Base-by-base conservation (phyloP, 2,113 vertebrate genomes). In the Dermatemys mawii region DNA sequence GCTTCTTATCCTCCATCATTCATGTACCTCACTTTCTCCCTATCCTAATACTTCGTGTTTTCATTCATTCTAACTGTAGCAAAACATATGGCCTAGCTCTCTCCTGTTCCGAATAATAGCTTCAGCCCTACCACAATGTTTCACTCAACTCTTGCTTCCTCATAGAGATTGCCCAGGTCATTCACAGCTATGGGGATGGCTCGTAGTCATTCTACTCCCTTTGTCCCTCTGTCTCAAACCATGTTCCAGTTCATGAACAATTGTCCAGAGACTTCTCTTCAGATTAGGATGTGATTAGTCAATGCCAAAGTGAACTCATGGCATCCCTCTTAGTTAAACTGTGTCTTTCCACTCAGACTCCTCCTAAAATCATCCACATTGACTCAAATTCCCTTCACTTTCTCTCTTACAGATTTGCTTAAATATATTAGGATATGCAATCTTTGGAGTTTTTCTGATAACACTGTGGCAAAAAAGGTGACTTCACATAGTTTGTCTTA, bases 201-300 rank as follows among this genome's bases (percentile, higher is more conserved):
- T 51, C 19, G 51, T 19, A 53, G 51, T 53, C 14, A 19, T 60
- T 13, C 76, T 81, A 49, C 81, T n/a, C 82, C 26, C 49, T 73
- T 16, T 54, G 91, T 84, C 86, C 7, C 6, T 51, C 51, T 51
- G 19, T 53, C 19, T 21, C 51, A 22, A 81, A 80, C 35, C 86
- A 29, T 80, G 83, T 60, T 75, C 84, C 78, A 46, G 24, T 44
- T 53, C 50, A 91, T 89, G 60, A 95, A 90, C 86, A 70, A 44
- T 60, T 84, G 17, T 8, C 53, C 57, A 21, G 93, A 29, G 60
- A 87, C 80, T 89, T 48, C 79, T 95, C 91, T 38, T 96, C 85
- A 78, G 17, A 91, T 91, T 93, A 51, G 93, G 48, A 9, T 50
- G 29, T 14, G 11, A 2, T 83, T 35, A 87, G 32, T 35, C 81